A percentile compares a stretch with the other conserved stretches of the same genome.
phyloP scores from a whole-genome alignment of 2,888 invertebrate genomes.

The Fragum fragum region DNA sequence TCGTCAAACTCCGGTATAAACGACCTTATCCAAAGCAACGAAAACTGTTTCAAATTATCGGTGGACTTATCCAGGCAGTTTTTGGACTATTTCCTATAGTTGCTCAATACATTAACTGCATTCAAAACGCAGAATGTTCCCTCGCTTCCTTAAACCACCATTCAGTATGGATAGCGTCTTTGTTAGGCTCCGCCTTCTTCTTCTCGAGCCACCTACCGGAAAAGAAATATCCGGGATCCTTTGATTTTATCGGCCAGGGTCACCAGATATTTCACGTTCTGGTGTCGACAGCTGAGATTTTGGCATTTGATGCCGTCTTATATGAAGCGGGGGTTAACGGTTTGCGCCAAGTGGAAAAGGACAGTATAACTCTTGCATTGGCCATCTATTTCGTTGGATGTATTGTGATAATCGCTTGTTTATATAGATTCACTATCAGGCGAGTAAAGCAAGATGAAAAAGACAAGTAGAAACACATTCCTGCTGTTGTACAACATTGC shows the following conservation, averaged over 20 bases:
- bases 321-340: neutral
- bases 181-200: constrained; percentile 70
- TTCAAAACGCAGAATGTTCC: constrained; percentile 45
- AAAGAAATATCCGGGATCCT: constrained; percentile 67
- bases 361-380: neutral
- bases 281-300: constrained; percentile 39
- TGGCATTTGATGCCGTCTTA: constrained; percentile 51
- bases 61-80: constrained; percentile 56
- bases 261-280: constrained; percentile 79
- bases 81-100: constrained; percentile 59
- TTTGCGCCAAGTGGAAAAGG: neutral
- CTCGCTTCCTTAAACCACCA: constrained; percentile 71
- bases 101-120: constrained; percentile 63
- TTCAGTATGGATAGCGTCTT: constrained; percentile 53
- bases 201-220: constrained; percentile 76
- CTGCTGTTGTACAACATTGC: too few species aligned
- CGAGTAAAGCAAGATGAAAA: constrained; percentile 3
- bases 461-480: neutral
- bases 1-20: constrained; percentile 71
- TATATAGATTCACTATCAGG: neutral
- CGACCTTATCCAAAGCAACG: constrained; percentile 71
- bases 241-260: constrained; percentile 75
- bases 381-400: constrained; percentile 2
- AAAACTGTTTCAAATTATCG: constrained; percentile 69
- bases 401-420: neutral